A percentile compares a stretch with the other conserved stretches of the same genome.
Evolutionary conservation across 2,797 vertebrate genomes (phyloP).

Genomic region (Borostomias antarcticus): DNA sequence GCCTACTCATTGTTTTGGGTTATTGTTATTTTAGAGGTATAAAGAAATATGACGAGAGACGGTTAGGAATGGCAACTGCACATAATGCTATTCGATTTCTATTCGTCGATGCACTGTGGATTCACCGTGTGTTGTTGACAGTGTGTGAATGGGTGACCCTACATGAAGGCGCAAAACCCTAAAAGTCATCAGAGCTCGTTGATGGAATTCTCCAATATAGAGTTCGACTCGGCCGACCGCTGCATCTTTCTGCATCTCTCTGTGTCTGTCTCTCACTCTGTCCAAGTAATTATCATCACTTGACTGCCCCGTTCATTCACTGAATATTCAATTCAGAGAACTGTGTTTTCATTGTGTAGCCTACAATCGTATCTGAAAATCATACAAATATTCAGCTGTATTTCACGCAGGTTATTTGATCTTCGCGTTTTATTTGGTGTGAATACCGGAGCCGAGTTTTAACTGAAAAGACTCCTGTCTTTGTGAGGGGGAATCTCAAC

Average conservation of each 20-base stretch:
- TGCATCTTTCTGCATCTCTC: no score
- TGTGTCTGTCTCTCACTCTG: no score
- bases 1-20: no score
- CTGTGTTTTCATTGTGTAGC: no score
- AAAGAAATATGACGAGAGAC: not conserved
- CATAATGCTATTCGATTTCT: not conserved
- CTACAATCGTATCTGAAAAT: no score
- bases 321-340: not conserved
- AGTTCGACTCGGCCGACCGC: conserved; percentile 1
- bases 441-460: not conserved
- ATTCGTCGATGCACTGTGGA: not conserved
- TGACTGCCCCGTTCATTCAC: no score
- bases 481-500: conserved; percentile 22
- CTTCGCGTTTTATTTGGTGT: not conserved
- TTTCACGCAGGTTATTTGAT: not conserved
- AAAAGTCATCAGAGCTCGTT: conserved; percentile 11
- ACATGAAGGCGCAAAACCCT: conserved; percentile 6
- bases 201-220: conserved; percentile 11
- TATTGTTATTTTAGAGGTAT: not conserved
- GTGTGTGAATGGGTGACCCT: not conserved
- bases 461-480: not conserved
- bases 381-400: not conserved
- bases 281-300: not conserved
- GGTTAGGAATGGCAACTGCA: not conserved
- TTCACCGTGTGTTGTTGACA: conserved; percentile 17